These are phyloP conservation scores for Doryteuthis pealeii DNA, from an alignment of 1,140 invertebrate genomes.

Conservation along the genomic window DNA sequence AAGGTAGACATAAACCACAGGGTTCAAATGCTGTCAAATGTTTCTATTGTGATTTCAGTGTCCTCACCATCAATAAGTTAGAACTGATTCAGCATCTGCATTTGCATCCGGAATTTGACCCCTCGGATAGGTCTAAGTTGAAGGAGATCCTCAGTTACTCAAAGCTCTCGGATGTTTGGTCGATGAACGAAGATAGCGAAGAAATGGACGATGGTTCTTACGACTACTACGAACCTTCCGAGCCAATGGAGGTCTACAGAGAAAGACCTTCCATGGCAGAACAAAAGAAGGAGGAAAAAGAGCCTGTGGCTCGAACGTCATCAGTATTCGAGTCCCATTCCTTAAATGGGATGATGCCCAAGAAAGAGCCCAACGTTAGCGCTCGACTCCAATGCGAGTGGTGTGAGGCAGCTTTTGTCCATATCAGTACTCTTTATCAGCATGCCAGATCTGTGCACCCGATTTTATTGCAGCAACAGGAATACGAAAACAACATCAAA, in stretches of 20 bases:
- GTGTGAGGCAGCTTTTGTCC: conserved; percentile 48
- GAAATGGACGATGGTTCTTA: neutral
- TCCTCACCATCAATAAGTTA: conserved; percentile 33
- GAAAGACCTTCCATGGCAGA: neutral
- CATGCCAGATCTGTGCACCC: conserved; percentile 48
- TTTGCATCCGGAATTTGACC: conserved; percentile 46
- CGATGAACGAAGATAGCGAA: neutral
- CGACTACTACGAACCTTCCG: neutral
- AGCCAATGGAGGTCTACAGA: neutral
- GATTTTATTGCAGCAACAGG: conserved; percentile 41
- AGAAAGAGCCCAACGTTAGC: neutral
- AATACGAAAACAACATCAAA: conserved; percentile 27
- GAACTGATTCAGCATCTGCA: conserved; percentile 44
- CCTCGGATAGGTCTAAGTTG: conserved; percentile 8
- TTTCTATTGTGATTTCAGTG: conserved; percentile 44
- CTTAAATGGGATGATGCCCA: neutral
- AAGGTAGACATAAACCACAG: conserved; percentile 40
- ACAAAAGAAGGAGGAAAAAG: neutral
- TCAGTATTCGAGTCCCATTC: too few species aligned
- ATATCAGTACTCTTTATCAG: conserved; percentile 43
- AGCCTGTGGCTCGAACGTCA: neutral
- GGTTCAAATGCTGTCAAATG: conserved; percentile 36
- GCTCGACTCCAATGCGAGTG: conserved; percentile 46
- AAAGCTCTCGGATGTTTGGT: neutral
- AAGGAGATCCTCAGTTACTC: neutral